Evolutionary conservation across 2,888 invertebrate species (phyloP).

Genomic region (Entomobrya multifasciata): DNA sequence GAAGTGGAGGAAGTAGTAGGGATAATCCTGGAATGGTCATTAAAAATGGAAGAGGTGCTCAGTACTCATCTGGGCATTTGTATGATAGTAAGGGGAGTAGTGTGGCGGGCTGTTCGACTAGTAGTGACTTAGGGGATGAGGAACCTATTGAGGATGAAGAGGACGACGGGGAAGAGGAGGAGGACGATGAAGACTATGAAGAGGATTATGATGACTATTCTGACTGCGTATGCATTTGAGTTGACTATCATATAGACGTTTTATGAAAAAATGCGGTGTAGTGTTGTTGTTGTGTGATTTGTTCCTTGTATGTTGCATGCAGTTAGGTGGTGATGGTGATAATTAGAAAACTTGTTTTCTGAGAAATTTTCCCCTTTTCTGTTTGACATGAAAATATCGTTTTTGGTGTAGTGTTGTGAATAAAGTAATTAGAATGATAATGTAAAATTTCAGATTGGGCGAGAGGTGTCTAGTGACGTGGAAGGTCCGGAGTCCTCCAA

Average conservation of each 20-base stretch:
- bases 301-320: background rate
- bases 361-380: background rate
- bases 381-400: background rate
- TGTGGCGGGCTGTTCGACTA: slow-evolving; percentile 65
- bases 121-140: slow-evolving; percentile 58
- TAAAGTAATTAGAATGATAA: too few relatives aligned
- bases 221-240: slow-evolving; percentile 74
- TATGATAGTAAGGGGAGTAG: slow-evolving; percentile 71
- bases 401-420: slow-evolving; percentile 15
- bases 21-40: slow-evolving; percentile 58
- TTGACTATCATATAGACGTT: too few relatives aligned
- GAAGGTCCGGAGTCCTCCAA: slow-evolving; percentile 74
- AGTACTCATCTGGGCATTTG: slow-evolving; percentile 34
- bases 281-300: background rate
- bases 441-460: slow-evolving; percentile 62
- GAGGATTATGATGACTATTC: slow-evolving; percentile 74
- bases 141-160: slow-evolving; percentile 10
- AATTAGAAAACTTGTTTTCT: too few relatives aligned
- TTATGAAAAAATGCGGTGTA: too few relatives aligned
- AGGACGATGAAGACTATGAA: slow-evolving; percentile 72
- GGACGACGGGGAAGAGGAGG: slow-evolving; percentile 48
- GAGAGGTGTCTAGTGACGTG: slow-evolving; percentile 77
- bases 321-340: background rate
- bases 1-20: slow-evolving; percentile 6
- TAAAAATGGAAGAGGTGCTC: slow-evolving; percentile 22